Base-by-base conservation (phyloP, 1,140 invertebrate species). In the Yoshiicerus persimilis region DNA sequence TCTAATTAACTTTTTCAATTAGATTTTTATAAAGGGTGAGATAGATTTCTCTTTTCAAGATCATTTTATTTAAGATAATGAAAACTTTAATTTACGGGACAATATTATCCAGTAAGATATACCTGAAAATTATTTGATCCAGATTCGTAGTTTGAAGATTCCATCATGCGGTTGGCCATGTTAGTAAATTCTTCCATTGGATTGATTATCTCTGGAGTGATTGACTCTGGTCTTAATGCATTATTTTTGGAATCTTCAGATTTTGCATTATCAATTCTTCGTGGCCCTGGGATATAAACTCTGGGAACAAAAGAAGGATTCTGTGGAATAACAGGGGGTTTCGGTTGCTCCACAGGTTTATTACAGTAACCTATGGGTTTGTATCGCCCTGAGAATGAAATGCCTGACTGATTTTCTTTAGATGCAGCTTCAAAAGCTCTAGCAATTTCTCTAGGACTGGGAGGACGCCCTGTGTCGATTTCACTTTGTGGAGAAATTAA, bases 361-460 rank as follows among this genome's bases (percentile, higher is more conserved):
- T 27, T 34, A n/a, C n/a, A n/a, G n/a, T 30, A 70, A 41, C 36
- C 41, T 11, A 20, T 84, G 5, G 34, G 66, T 47, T 41, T 32
- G 23, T 87, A 87, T 56, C 86, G 20, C 6, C 86, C 86, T 32
- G 75, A 32, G 20, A 87, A 41, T 30, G 36, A 23, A 23, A 70
- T 62, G 2, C 27, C 41, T 0, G 30, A 41, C 25, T 85, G 64
- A n/a, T 85, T 88, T 30, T 88, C 87, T 34, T 36, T 85, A 25
- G 87, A 83, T 13, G 83, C 64, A 32, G 23, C 83, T 64, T 88
- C 87, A 86, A 88, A 88, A 0, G 39, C 56, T 88, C 25, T 30
- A 25, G 87, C 87, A 41, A 88, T 88, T 32, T 88, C 87, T 25
- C 87, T 70, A 11, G 87, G 87, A 77, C 87, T 88, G 13, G 87